These are phyloP conservation scores for Proterorhinus semilunaris DNA, from an alignment of 2,113 vertebrate genomes.

Conservation along the genomic window DNA sequence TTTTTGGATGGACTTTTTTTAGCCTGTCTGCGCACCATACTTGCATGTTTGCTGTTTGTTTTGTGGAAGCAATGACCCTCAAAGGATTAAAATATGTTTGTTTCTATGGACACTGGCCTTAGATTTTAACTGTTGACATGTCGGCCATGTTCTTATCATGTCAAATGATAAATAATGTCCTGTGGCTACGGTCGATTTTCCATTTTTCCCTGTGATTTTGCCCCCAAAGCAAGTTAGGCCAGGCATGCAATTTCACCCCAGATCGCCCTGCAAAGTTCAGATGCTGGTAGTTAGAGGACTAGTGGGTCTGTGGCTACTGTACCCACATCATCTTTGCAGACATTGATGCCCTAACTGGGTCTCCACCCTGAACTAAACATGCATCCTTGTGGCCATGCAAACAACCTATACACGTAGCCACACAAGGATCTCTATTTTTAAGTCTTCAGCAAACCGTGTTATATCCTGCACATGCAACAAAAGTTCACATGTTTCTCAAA, in stretches of 20 bases:
- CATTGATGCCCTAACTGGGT: conserved; percentile 20
- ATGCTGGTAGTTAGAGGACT: conserved; percentile 53
- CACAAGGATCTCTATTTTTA: conserved; percentile 1
- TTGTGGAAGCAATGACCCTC: conserved; percentile 27
- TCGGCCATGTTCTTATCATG: conserved; percentile 58
- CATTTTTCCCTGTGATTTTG: conserved; percentile 52
- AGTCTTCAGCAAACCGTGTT: neutral
- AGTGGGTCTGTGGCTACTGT: conserved; percentile 45
- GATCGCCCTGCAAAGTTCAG: conserved; percentile 47
- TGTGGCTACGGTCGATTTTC: conserved; percentile 54
- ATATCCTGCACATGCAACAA: neutral
- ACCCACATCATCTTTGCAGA: conserved; percentile 47
- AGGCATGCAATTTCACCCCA: conserved; percentile 54
- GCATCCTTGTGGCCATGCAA: conserved; percentile 9
- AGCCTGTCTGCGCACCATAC: neutral
- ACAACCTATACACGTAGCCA: neutral
- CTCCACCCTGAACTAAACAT: conserved; percentile 36
- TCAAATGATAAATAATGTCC: conserved; percentile 59
- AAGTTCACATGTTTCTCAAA: neutral
- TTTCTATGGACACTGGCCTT: conserved; percentile 31
- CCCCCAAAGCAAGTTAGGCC: conserved; percentile 44
- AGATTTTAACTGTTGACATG: conserved; percentile 36
- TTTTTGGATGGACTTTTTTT: conserved; percentile 10
- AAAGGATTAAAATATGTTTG: conserved; percentile 24
- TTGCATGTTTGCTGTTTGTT: conserved; percentile 49